Base-by-base conservation (phyloP, 2,113 vertebrate species). In the Canis aureus region DNA sequence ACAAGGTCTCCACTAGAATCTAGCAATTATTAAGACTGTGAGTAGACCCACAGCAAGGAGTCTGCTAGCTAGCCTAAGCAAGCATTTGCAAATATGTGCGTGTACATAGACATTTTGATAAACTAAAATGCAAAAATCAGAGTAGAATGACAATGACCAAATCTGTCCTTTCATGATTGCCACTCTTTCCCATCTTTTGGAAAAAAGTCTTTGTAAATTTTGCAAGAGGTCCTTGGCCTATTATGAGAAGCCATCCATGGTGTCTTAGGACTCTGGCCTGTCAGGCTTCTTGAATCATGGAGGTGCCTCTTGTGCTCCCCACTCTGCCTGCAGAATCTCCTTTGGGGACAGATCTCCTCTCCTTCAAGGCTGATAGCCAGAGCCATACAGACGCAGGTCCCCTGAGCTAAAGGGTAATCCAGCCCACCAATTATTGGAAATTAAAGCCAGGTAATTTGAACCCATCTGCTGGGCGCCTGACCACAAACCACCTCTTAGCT, bases 401-500 rank as follows among this genome's bases (percentile, higher is more conserved):
- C 97, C 88, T 27, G 97, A 97, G 98, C 89, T 95, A 78, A 84
- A 97, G 98, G 97, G 96, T 97, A 97, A 98, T 97, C 97, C 94
- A 98, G 98, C 96, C 98, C 89, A 29, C 98, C 98, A 98, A 98
- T 99, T 99, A 98, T 93, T 97, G 94, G 97, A 98, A 99, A 99
- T 98, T 99, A 98, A 98, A 98, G 98, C 97, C 98, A 98, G 97
- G 98, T 99, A 98, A 99, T 99, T 98, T 0, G 97, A 98, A 81
- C 97, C 98, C 98, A 79, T 99, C 98, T 99, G 97, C 98, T 98
- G 98, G 98, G 97, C 89, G 80, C 98, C 97, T 94, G 27, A 98
- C 99, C 99, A 98, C 98, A 99, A 99, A 98, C 98, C 98, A 98
- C 98, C 97, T 98, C 98, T 98, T 98, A 98, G 97, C 95, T 89